Conservation (phyloP, 1,140 invertebrate genomes). For the Zophobas morio region DNA sequence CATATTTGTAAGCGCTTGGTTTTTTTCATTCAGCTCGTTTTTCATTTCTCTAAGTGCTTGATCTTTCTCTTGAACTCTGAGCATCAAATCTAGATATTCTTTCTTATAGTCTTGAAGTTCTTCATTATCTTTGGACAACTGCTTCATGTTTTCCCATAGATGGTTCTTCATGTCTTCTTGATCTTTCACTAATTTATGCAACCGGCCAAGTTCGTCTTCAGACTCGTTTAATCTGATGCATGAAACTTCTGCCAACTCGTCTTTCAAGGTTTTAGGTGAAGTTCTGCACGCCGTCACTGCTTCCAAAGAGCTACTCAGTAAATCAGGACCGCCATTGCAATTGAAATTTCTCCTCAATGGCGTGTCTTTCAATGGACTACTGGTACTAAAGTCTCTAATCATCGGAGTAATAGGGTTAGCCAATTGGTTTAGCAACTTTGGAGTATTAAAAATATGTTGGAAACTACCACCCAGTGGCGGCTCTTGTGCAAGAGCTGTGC, state of each 20-base stretch:
- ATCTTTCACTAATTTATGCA: constrained; percentile 34
- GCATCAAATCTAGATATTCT: background rate
- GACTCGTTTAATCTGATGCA: background rate
- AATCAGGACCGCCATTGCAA: background rate
- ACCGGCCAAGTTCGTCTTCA: constrained; percentile 14
- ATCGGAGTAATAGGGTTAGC: constrained; percentile 4
- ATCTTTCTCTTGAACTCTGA: constrained; percentile 10
- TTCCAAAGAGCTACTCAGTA: background rate
- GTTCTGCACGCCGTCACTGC: background rate
- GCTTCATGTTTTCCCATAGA: constrained; percentile 31
- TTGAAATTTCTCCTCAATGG: background rate
- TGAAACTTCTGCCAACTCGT: constrained; percentile 18
- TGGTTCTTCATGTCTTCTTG: constrained; percentile 34
- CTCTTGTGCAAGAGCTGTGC: background rate
- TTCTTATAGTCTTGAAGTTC: constrained; percentile 15
- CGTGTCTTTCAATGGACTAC: background rate
- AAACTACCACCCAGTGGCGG: background rate
- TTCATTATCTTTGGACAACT: constrained; percentile 2
- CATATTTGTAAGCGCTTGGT: background rate
- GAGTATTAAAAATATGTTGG: constrained; percentile 18
- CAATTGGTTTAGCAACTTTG: constrained; percentile 21
- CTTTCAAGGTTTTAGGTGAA: constrained; percentile 1
- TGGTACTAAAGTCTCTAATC: background rate
- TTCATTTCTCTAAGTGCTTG: constrained; percentile 10
- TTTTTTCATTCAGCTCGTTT: constrained; percentile 8